These are phyloP conservation scores for Trichonephila inaurata DNA, from an alignment of 1,140 invertebrate species.

Conservation along the genomic window DNA sequence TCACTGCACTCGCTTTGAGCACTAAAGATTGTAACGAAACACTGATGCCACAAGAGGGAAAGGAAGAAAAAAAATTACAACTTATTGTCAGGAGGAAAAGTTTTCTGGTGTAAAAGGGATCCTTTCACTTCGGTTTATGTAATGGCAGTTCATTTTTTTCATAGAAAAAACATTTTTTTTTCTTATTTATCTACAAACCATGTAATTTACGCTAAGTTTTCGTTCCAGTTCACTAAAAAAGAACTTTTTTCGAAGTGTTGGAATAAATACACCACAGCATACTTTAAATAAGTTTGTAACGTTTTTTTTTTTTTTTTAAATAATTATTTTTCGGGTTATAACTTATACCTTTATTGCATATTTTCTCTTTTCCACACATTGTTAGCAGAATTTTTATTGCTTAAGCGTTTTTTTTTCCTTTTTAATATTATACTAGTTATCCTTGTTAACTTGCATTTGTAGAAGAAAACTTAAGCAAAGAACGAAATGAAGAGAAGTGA, in stretches of 20 bases:
- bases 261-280: neutral
- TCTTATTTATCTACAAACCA: neutral
- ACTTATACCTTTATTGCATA: neutral
- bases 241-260: neutral
- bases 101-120: neutral
- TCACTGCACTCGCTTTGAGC: constrained; percentile 3
- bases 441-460: too few relatives aligned
- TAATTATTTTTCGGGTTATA: neutral
- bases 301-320: neutral
- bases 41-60: neutral
- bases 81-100: neutral
- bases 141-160: neutral
- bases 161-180: neutral
- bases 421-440: too few relatives aligned
- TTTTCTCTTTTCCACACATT: too few relatives aligned
- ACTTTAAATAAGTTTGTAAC: neutral
- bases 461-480: too few relatives aligned
- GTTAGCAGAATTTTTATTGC: neutral
- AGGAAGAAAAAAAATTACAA: neutral
- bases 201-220: neutral
- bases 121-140: constrained; percentile 7
- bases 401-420: too few relatives aligned
- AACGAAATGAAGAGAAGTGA: too few relatives aligned
- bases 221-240: neutral
- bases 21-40: neutral